These are phyloP conservation scores for Microtus richardsoni DNA, from an alignment of 2,113 vertebrate genomes.

Conservation along the genomic window DNA sequence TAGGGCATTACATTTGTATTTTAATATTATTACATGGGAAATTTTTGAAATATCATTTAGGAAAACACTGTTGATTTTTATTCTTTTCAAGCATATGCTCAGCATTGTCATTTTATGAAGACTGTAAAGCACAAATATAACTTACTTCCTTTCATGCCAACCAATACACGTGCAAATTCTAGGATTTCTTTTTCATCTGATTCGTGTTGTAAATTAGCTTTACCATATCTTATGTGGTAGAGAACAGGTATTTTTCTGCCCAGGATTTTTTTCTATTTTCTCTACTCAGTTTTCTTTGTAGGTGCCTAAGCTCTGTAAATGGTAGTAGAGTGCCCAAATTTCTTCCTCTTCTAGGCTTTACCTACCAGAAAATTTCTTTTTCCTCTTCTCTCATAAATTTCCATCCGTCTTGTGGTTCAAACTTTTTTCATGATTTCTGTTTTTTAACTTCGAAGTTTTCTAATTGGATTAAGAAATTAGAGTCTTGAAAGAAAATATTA, in stretches of 20 bases:
- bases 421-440: neutral
- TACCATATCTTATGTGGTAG: neutral
- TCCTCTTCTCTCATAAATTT: neutral
- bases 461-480: neutral
- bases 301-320: neutral
- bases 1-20: neutral
- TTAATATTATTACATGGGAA: neutral
- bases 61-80: neutral
- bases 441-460: neutral
- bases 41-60: neutral
- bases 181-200: neutral
- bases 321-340: accelerated
- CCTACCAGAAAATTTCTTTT: neutral
- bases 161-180: neutral
- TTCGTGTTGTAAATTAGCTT: neutral
- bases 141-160: neutral
- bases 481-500: neutral
- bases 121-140: neutral
- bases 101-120: neutral
- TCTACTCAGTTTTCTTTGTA: neutral
- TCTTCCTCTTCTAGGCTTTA: neutral
- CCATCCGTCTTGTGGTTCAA: neutral
- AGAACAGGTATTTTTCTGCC: neutral
- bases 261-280: neutral
- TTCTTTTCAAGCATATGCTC: neutral